Evolutionary conservation across 35 echinoderm and acorn worm genomes (phyloP).

Genomic region (Apostichopus californicus): DNA sequence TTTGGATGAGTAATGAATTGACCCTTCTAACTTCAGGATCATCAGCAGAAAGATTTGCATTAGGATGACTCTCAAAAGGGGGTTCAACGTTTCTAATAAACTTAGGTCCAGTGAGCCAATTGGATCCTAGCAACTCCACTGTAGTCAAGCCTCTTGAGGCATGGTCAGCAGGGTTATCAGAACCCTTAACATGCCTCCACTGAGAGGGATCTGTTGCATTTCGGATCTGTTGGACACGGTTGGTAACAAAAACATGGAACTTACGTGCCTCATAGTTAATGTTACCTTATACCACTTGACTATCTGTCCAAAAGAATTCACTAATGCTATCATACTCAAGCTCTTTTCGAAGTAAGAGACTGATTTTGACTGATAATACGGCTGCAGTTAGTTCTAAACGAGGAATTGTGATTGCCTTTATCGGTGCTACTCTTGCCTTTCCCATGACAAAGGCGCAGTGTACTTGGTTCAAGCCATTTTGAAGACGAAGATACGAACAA

Average conservation of each 20-base stretch:
- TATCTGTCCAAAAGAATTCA: no score
- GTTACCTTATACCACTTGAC: slow-evolving; percentile 72
- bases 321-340: slow-evolving; percentile 31
- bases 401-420: slow-evolving; percentile 41
- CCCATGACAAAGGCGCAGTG: slow-evolving; percentile 18
- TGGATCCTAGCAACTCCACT: slow-evolving; percentile 8
- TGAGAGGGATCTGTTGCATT: slow-evolving; percentile 38
- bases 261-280: slow-evolving; percentile 59
- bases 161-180: slow-evolving; percentile 58
- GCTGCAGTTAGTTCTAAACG: slow-evolving; percentile 55
- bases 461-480: neutral
- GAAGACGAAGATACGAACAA: slow-evolving; percentile 48
- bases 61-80: neutral
- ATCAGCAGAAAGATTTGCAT: neutral
- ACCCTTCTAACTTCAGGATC: neutral
- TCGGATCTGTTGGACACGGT: slow-evolving; percentile 60
- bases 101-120: slow-evolving; percentile 49
- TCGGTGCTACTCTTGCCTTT: slow-evolving; percentile 51
- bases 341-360: slow-evolving; percentile 26
- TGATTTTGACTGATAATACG: slow-evolving; percentile 47
- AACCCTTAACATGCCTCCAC: slow-evolving; percentile 55
- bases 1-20: neutral
- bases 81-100: slow-evolving; percentile 44
- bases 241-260: slow-evolving; percentile 75
- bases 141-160: slow-evolving; percentile 51